phyloP scores from a whole-genome alignment of 2,113 vertebrate genomes.

The Pipa parva region DNA sequence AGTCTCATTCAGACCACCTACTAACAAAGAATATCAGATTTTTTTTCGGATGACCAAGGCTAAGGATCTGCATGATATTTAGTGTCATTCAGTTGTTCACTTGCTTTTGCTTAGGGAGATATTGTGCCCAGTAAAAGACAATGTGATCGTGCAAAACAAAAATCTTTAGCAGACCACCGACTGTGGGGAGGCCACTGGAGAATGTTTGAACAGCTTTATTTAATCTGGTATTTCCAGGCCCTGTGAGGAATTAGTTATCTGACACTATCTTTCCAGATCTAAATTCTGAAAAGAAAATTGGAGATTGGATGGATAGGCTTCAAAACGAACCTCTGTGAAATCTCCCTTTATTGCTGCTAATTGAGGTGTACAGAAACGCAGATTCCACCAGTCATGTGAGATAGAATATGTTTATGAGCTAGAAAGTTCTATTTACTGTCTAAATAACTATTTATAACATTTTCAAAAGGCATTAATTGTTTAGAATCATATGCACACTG shows the following conservation, averaged over 20 bases:
- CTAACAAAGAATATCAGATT: not conserved
- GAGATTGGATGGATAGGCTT: conserved; percentile 36
- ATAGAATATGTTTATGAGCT: not conserved
- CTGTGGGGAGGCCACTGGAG: conserved; percentile 13
- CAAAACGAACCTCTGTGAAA: conserved; percentile 37
- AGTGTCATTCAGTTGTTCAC: conserved; percentile 17
- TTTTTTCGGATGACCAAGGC: conserved; percentile 10
- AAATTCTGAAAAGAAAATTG: conserved; percentile 44
- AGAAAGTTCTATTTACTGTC: not conserved
- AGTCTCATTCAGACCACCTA: conserved; percentile 29
- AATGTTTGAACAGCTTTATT: conserved; percentile 51
- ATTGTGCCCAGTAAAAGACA: conserved; percentile 9
- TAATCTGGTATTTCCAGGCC: conserved; percentile 51
- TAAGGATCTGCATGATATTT: conserved; percentile 23
- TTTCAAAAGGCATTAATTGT: not conserved
- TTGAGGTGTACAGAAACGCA: conserved; percentile 18
- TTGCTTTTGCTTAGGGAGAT: not conserved
- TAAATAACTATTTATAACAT: not conserved
- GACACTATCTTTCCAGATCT: conserved; percentile 49
- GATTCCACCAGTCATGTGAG: not conserved
- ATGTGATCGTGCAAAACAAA: conserved; percentile 18
- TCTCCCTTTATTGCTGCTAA: conserved; percentile 31
- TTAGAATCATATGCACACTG: not conserved
- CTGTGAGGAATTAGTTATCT: conserved; percentile 52
- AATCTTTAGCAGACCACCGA: conserved; percentile 22